Evolutionary conservation across 2,113 vertebrate genomes (phyloP), one percentile per base, ranked within the genome.

Genomic region (Pseudopipra pipra): DNA sequence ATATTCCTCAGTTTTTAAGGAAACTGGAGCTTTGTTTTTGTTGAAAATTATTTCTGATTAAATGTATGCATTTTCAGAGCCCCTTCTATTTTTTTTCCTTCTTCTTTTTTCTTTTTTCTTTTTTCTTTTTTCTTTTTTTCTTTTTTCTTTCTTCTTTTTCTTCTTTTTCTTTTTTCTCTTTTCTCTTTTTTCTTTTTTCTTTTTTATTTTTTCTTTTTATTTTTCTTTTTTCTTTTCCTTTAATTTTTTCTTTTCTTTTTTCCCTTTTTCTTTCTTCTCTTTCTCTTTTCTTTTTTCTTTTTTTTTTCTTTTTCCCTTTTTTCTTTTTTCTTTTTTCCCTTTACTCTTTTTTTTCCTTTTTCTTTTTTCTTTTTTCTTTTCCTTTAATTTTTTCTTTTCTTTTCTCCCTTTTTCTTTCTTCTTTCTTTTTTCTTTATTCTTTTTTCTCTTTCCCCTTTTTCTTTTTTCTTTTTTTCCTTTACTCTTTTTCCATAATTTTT

Each of bases 81-180:
- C 0, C 0, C 2, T 6, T 9, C 2, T 7, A 41, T 31, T 25
- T 44, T 13, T 19, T 9, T 16, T 7, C 6, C 37, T 37, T 37
- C 9, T 4, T 5, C 2, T 4, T 16, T 2, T 33, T 9, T n/a
- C n/a, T n/a, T 14, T 23, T n/a, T 6, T 10, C 15, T 7, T 5
- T 3, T 18, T 24, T 18, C 3, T 5, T 10, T 6, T 25, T 9
- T 6, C 14, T 2, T 6, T 17, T 15, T 14, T 12, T 10, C 6
- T 15, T 19, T 33, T 8, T 5, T 13, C 11, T 11, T 11, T 7
- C 12, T 13, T 14, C 12, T 30, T 19, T 43, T 30, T 12, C 8
- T 13, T 10, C 18, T 51, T 25, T 12, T 14, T 16, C 8, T 8
- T 28, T 7, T 11, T 18, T 15, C 7, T 30, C 3, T 8, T 9